Evolutionary conservation across 2,797 vertebrate species (phyloP).

Genomic region (Neostethus bicornis): DNA sequence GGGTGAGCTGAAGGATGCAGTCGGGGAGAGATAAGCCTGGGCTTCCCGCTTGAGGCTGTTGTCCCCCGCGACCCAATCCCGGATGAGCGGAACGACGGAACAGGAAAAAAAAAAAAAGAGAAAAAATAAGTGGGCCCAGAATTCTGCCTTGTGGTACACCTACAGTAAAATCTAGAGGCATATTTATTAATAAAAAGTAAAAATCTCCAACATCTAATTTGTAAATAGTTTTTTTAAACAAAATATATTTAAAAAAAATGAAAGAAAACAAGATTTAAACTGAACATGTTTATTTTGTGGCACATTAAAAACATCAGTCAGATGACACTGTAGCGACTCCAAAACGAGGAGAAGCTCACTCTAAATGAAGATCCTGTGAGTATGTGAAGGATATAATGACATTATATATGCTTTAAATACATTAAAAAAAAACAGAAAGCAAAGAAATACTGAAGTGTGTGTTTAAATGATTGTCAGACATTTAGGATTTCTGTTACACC

Average conservation of each 20-base stretch:
- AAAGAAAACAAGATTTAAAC: constrained; percentile 1
- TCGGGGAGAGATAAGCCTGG: no score
- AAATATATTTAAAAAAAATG: not conserved
- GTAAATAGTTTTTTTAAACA: no score
- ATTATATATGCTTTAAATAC: constrained; percentile 29
- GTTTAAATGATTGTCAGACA: constrained; percentile 60
- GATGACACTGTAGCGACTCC: constrained; percentile 15
- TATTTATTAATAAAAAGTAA: no score
- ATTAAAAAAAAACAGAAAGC: constrained; percentile 36
- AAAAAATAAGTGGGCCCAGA: no score
- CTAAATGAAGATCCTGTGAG: constrained; percentile 19
- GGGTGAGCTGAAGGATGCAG: no score
- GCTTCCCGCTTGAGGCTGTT: no score
- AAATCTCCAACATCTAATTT: no score
- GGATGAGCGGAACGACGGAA: no score
- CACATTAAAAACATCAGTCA: constrained; percentile 40
- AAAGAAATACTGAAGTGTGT: constrained; percentile 28
- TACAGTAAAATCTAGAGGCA: no score
- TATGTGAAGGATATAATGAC: constrained; percentile 39
- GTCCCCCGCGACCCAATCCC: no score
- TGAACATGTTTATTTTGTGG: constrained; percentile 64
- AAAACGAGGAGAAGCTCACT: constrained; percentile 11
- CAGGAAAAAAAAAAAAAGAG: no score
- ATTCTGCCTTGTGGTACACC: no score
- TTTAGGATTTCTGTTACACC: constrained; percentile 11